Evolutionary conservation across 37 sponge, comb jelly and placozoan species (phyloP), one percentile per base, ranked within the genome.

Genomic region (Geodia barretti): DNA sequence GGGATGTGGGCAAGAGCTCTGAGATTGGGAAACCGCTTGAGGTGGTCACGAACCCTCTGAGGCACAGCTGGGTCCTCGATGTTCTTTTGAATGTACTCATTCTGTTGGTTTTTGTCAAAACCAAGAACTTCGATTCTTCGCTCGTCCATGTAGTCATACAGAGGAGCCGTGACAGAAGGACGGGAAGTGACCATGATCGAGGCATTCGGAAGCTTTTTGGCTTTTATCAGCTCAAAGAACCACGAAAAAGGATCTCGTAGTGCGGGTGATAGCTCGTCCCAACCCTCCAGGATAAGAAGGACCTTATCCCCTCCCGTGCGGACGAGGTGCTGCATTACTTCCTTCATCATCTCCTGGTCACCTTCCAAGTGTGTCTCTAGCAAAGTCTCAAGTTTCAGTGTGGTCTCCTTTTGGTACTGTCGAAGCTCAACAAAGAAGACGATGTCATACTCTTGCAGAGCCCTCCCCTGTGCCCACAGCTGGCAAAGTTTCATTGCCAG

Each of bases 1-100:
- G 81, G 81, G 34, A 81, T 81, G 41, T 81, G 81, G 38, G 81
- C 81, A 2, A 81, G 30, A 37, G 81, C 81, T 61, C 60, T 70
- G 41, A 81, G 72, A 37, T 81, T 70, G 21, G 81, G 81, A 72
- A 72, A 72, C 63, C 24, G 20, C 28, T 81, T 70, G 14, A 81
- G 37, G 40, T 72, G 73, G 14, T 67, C 70, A 40, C 39, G 33
- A 1, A 79, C n/a, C 70, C 47, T 30, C 5, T 41, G n/a, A 25
- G 69, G 70, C 17, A 32, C 32, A 11, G 32, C 34, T 25, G 64
- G 28, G 11, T 4, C 7, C 39, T 71, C 39, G 9, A 33, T 35
- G 30, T 67, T 43, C 34, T 9, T 61, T 9, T 72, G 7, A 31
- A 82, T 62, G 61, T 74, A 82, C 33, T 65, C 29, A 5, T 0